phyloP scores from a whole-genome alignment of 2,888 invertebrate genomes.

The Papilio gigon region DNA sequence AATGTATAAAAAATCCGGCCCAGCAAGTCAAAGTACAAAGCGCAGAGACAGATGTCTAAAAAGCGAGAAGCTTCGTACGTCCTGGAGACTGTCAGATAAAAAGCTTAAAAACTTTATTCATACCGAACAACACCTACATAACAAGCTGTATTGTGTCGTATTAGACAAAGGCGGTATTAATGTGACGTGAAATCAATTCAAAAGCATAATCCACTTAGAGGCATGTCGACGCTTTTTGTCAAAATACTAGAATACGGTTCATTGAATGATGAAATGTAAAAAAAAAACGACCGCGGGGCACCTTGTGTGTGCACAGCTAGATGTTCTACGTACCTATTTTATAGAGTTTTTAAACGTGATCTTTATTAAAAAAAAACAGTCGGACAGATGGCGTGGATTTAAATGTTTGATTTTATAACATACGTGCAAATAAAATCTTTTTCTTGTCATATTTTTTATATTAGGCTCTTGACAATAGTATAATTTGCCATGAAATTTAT shows the following conservation, averaged over 20 bases:
- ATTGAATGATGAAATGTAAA: conserved; percentile 72
- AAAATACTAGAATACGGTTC: conserved; percentile 70
- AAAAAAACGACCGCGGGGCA: conserved; percentile 75
- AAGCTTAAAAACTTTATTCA: conserved; percentile 67
- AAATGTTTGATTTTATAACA: conserved; percentile 7
- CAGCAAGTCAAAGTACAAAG: conserved; percentile 59
- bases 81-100: conserved; percentile 60
- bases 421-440: not conserved
- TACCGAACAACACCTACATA: conserved; percentile 76
- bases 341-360: conserved; percentile 10
- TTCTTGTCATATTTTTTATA: not conserved
- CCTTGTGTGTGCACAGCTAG: conserved; percentile 69
- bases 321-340: conserved; percentile 30
- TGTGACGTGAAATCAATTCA: conserved; percentile 77
- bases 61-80: too few species aligned
- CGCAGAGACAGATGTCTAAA: conserved; percentile 71
- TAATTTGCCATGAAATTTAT: not conserved
- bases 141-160: conserved; percentile 63
- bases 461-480: not conserved
- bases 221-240: conserved; percentile 76
- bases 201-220: conserved; percentile 80
- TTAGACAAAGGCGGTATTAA: conserved; percentile 73
- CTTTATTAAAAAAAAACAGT: conserved; percentile 45
- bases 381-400: conserved; percentile 60
- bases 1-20: conserved; percentile 51